Conservation (phyloP, 2,113 vertebrate species). For the Cisticola juncidis region DNA sequence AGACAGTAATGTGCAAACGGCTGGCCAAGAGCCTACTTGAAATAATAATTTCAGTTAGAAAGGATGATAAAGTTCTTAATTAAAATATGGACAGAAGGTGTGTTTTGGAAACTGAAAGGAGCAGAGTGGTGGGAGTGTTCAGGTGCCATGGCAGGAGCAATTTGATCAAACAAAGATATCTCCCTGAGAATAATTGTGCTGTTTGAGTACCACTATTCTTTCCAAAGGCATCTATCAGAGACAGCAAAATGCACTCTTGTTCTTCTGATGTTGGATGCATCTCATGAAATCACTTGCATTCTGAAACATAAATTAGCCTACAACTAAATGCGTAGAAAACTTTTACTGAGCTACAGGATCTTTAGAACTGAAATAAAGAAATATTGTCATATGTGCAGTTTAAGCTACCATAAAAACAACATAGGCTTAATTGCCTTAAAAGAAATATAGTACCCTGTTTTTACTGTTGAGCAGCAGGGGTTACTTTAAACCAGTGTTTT, state of each 20-base stretch:
- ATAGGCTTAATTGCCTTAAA: background rate
- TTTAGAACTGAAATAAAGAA: background rate
- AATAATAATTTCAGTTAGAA: background rate
- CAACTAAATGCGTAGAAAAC: background rate
- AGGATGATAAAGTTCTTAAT: background rate
- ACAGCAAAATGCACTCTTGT: background rate
- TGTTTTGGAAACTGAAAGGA: background rate
- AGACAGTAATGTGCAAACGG: rapidly evolving
- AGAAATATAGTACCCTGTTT: background rate
- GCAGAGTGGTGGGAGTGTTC: background rate
- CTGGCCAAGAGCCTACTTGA: background rate
- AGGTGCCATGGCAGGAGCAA: background rate
- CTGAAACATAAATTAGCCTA: background rate
- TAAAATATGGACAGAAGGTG: background rate
- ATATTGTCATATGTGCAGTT: background rate
- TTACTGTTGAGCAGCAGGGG: background rate
- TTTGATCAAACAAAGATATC: background rate
- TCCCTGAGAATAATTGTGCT: background rate
- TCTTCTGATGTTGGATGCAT: background rate
- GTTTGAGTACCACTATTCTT: background rate
- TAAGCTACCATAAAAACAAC: background rate
- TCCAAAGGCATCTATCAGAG: background rate
- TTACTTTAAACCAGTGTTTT: background rate
- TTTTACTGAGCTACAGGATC: background rate
- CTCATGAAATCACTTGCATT: background rate